Evolutionary conservation across 1,140 invertebrate species (phyloP), one percentile per base, ranked within the genome.

Genomic region (Aphelinus certus): DNA sequence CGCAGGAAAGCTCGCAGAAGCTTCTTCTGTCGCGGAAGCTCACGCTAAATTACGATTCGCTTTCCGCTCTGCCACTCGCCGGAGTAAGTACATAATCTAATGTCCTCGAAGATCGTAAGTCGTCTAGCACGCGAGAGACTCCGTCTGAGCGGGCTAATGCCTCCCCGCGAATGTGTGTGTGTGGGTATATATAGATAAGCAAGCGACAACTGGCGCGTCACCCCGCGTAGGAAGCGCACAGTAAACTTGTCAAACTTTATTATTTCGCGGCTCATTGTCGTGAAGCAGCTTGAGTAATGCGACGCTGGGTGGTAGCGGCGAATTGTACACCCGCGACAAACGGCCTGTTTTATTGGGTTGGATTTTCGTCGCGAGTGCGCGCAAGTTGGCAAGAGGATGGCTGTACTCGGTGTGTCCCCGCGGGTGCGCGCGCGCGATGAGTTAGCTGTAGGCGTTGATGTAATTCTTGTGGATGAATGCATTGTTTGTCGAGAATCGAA

Each of bases 61-160:
- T 65, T 67, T 69, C 64, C 67, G 48, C 71, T 46, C 62, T 57
- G 56, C 26, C 57, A 63, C 75, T 77, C 73, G 49, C 51, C 55
- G 48, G 48, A 76, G 62, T 71, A 76, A 77, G 62, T 76, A 64
- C 73, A 62, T 79, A 79, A 79, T 79, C 76, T 68, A 63, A 63
- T 73, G 71, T 76, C 63, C 70, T 63, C 60, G 58, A 67, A 53
- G 71, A 63, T 58, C 47, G 73, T 78, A 73, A 78, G 69, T 75
- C 57, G 73, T 73, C 76, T 72, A 43, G 47, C 7, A 58, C 58
- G 9, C 5, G 46, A 26, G 26, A 26, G 26, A 26, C 26, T 26
- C 26, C 26, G 26, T 26, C 26, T 26, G 26, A 26, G 26, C 45
- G 53, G 48, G 43, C 45, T 45, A 70, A 67, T 68, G 53, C 69